These are phyloP conservation scores for Chloroceryle aenea DNA, from an alignment of 2,113 vertebrate genomes.

Conservation along the genomic window DNA sequence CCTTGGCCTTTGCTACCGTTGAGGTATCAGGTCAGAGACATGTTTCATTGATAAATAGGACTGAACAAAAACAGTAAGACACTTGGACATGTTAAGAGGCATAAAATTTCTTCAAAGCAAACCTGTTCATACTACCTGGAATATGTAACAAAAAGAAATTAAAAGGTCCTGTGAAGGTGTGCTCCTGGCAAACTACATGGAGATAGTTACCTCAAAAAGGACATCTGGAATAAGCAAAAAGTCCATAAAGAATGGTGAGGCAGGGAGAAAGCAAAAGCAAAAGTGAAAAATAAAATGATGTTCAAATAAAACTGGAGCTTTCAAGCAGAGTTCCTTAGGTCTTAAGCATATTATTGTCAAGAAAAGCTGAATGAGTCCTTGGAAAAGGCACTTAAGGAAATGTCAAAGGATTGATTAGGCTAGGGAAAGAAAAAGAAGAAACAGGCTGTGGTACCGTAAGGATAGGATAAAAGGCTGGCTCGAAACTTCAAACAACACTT, in stretches of 20 bases:
- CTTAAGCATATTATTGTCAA: not conserved
- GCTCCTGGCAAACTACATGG: not conserved
- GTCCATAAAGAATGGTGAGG: not conserved
- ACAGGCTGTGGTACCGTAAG: not conserved
- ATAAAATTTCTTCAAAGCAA: not conserved
- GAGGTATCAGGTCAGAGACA: not conserved
- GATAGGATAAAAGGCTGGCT: not conserved
- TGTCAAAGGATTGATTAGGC: not conserved
- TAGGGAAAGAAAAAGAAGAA: not conserved
- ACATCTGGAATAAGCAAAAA: not conserved
- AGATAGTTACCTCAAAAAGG: not conserved
- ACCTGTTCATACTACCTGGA: not conserved
- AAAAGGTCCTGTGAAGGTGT: not conserved
- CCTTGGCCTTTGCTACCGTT: not conserved
- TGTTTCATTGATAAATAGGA: not conserved
- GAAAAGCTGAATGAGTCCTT: not conserved
- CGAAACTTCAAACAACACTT: not conserved
- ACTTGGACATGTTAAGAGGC: not conserved
- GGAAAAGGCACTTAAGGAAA: not conserved
- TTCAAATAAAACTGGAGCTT: not conserved
- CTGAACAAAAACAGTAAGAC: not conserved
- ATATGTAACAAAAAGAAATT: not conserved
- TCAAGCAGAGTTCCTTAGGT: not conserved
- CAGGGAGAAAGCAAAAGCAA: not conserved
- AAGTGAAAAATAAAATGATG: not conserved